Percentiles rank a stretch among this genome's conserved stretches.
phyloP scores from a whole-genome alignment of 2,888 invertebrate species.

The Steinernema carpocapsae region DNA sequence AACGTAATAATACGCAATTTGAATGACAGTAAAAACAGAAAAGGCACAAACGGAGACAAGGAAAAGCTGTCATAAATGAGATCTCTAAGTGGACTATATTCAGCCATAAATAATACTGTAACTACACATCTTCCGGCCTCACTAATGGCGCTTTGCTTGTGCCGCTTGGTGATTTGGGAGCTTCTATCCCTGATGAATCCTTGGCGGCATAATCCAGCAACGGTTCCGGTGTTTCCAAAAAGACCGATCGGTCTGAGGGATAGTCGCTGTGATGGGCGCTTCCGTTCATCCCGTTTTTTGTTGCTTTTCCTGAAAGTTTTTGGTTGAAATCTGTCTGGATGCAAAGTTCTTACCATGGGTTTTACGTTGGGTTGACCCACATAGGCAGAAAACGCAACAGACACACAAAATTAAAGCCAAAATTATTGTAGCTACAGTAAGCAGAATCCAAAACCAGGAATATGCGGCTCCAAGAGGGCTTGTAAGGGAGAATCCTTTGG shows the following conservation, averaged over 20 bases:
- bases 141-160: slow-evolving; percentile 14
- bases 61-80: slow-evolving; percentile 22
- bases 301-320: background rate
- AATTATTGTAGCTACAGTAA: background rate
- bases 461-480: background rate
- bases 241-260: slow-evolving; percentile 1
- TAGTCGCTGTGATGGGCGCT: background rate
- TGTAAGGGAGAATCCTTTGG: slow-evolving; percentile 8
- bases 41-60: slow-evolving; percentile 72
- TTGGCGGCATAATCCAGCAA: background rate
- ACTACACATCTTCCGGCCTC: slow-evolving; percentile 13
- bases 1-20: slow-evolving; percentile 77
- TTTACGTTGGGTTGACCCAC: too few relatives aligned
- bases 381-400: slow-evolving; percentile 12
- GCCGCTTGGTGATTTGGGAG: slow-evolving; percentile 5
- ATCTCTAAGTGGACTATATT: background rate
- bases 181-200: slow-evolving; percentile 7
- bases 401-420: background rate
- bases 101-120: background rate
- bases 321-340: background rate
- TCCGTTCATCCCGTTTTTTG: background rate
- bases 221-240: slow-evolving; percentile 4
- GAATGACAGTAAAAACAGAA: slow-evolving; percentile 96
- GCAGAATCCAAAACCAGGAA: background rate
- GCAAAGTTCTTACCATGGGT: background rate